Conservation (phyloP, 1,140 invertebrate species). For the Pseudomyrmex cubaensis region DNA sequence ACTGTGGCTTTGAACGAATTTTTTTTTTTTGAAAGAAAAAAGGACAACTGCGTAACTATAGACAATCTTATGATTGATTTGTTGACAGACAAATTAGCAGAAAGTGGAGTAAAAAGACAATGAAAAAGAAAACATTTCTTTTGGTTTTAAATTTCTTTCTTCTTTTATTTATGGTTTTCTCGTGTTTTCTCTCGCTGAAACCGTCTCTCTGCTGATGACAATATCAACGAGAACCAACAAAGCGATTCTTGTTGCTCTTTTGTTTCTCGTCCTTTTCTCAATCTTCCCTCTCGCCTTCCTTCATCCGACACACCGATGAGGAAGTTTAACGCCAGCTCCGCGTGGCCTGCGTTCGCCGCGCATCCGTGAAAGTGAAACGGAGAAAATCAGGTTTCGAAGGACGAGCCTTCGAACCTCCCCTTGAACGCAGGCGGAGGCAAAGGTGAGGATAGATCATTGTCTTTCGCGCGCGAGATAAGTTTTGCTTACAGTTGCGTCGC, state of each 20-base stretch:
- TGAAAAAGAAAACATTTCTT: not conserved
- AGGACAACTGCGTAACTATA: no score
- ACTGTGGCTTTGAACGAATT: no score
- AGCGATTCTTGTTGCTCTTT: conserved; percentile 17
- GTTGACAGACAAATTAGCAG: not conserved
- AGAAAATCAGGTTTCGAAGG: conserved; percentile 76
- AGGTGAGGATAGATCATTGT: conserved; percentile 58
- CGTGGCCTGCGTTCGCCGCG: conserved; percentile 61
- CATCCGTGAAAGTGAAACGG: conserved; percentile 75
- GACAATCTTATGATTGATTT: no score
- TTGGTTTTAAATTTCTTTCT: not conserved
- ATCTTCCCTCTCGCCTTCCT: conserved; percentile 60
- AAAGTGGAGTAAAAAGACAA: not conserved
- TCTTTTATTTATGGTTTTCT: not conserved
- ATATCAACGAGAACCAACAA: conserved; percentile 15
- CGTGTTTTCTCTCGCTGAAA: not conserved
- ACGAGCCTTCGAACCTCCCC: conserved; percentile 70
- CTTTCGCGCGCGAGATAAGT: conserved; percentile 16
- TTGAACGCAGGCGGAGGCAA: conserved; percentile 31
- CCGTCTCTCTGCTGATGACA: no score
- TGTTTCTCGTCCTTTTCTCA: conserved; percentile 48
- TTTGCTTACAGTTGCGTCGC: not conserved
- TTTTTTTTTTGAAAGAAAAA: no score
- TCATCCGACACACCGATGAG: conserved; percentile 45
- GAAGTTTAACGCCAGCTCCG: conserved; percentile 63